A percentile compares a stretch with the other conserved stretches of the same genome.
Evolutionary conservation across 2,888 invertebrate genomes (phyloP).

Genomic region (Endomychus coccineus): DNA sequence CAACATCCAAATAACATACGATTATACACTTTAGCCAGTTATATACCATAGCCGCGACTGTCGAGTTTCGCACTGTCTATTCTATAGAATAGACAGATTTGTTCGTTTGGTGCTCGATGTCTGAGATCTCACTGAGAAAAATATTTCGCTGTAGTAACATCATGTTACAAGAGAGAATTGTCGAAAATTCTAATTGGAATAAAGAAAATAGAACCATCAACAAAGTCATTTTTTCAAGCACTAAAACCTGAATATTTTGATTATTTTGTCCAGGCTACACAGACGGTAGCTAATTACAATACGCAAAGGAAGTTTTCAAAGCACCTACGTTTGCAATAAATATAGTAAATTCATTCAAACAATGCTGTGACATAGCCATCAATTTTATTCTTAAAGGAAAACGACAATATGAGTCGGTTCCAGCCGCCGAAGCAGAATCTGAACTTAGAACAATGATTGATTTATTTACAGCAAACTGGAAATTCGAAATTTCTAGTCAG

Average conservation of each 20-base stretch:
- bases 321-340: slow-evolving; percentile 24
- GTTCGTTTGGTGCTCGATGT: no score
- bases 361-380: slow-evolving; percentile 26
- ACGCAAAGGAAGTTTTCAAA: slow-evolving; percentile 18
- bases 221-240: slow-evolving; percentile 17
- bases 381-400: slow-evolving; percentile 14
- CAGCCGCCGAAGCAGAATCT: slow-evolving; percentile 16
- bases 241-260: slow-evolving; percentile 19
- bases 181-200: slow-evolving; percentile 17
- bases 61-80: no score
- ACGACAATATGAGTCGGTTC: slow-evolving; percentile 6
- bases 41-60: no score
- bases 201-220: slow-evolving; percentile 14
- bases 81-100: no score
- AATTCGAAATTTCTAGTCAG: no score
- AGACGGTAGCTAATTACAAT: slow-evolving; percentile 22
- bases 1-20: no score
- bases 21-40: no score
- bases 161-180: slow-evolving; percentile 20
- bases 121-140: no score
- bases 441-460: slow-evolving; percentile 20
- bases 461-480: slow-evolving; percentile 13
- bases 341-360: slow-evolving; percentile 24
- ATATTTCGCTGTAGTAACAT: no score
- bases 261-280: slow-evolving; percentile 16